A percentile compares a stretch with the other conserved stretches of the same genome.
phyloP scores from a whole-genome alignment of 2,113 vertebrate species.

The Sinocyclocheilus anshuiensis region DNA sequence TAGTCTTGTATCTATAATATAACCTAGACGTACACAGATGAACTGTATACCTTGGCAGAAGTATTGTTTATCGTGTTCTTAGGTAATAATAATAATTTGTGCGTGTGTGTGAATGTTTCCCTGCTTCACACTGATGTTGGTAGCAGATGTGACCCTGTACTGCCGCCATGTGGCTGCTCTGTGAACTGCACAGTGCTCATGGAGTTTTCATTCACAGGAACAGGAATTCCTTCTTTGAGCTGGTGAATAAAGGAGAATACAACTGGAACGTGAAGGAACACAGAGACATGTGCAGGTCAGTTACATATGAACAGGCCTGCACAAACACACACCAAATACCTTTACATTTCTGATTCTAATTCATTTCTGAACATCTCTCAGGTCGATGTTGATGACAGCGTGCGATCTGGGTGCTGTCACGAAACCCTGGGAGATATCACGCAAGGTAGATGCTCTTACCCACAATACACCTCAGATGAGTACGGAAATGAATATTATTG shows the following conservation, averaged over 20 bases:
- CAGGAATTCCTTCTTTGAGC: conserved; percentile 93
- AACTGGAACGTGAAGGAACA: conserved; percentile 93
- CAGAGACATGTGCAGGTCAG: conserved; percentile 92
- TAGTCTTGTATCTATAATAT: background rate
- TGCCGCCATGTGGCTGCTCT: conserved; percentile 69
- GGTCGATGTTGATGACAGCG: conserved; percentile 99
- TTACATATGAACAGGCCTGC: background rate
- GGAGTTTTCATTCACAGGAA: conserved; percentile 77
- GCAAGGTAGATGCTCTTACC: conserved; percentile 82
- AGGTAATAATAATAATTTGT: background rate
- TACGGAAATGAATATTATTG: background rate
- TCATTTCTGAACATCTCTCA: conserved; percentile 61
- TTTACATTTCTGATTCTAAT: background rate
- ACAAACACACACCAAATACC: background rate
- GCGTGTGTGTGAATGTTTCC: background rate
- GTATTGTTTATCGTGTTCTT: background rate
- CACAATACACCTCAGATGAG: conserved; percentile 12
- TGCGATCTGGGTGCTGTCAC: conserved; percentile 99
- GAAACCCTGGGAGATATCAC: conserved; percentile 99
- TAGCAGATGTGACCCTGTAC: conserved; percentile 50
- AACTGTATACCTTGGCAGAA: background rate
- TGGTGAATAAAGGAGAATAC: conserved; percentile 91
- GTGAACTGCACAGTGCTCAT: conserved; percentile 16
- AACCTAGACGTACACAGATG: background rate
- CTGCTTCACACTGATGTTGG: background rate